Evolutionary conservation across 2,797 vertebrate genomes (phyloP), one percentile per base, ranked within the genome.

Genomic region (Phalanger gymnotis): DNA sequence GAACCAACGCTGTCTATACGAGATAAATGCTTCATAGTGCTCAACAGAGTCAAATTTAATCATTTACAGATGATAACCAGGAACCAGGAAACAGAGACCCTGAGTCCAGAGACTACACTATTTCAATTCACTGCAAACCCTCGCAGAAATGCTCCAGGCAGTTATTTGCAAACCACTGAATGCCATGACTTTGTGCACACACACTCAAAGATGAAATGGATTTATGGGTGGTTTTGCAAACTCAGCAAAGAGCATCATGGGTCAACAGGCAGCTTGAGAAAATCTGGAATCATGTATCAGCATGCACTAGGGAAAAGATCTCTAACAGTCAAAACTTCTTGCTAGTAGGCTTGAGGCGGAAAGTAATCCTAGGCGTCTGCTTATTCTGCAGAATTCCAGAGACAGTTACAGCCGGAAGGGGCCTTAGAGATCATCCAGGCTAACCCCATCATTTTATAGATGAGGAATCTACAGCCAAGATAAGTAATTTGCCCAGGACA

Each of bases 151-250:
- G 58, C 73, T 89, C 13, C 30, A 97, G 95, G 90, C 94, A 97
- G 94, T 97, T 94, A 95, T 97, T 97, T 97, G 92, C 94, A 94
- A 97, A 96, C 94, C 96, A 92, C 97, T 90, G 93, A 66, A 81
- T 6, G 51, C n/a, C 94, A 61, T 93, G 51, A 91, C n/a, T 34
- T 51, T 61, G 93, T 93, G 96, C 30, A 92, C 2, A n/a, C 92
- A 51, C 22, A 58, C 30, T 90, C 89, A 55, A 31, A 91, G 57
- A 56, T 92, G 53, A 0, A 40, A n/a, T 73, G 94, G 95, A 92
- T 96, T 81, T 92, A 40, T 22, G 90, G 93, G 61, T 19, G 92
- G 54, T 92, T 97, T 58, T 94, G 97, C 94, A 96, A 95, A 97
- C 54, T 96, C 97, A 96, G 98, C 95, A 22, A 34, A 90, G 54